These are phyloP conservation scores for Plectrocnemia conspersa DNA, from an alignment of 1,140 invertebrate genomes.

Conservation along the genomic window DNA sequence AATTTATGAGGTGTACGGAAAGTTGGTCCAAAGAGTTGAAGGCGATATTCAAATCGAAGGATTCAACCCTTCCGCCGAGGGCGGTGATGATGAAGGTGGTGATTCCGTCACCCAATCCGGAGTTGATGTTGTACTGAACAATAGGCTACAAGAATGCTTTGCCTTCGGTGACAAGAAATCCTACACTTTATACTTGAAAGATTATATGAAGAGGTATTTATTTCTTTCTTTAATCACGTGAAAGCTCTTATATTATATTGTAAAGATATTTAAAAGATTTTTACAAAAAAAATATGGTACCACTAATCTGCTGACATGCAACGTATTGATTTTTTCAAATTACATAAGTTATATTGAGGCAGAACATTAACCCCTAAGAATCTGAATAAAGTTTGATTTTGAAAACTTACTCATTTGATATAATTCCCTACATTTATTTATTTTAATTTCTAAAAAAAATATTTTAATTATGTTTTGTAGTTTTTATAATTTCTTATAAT, in stretches of 20 bases:
- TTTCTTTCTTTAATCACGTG: constrained; percentile 35
- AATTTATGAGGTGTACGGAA: constrained; percentile 92
- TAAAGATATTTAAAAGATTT: no score
- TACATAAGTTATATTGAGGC: no score
- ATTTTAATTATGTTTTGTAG: neutral
- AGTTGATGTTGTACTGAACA: constrained; percentile 91
- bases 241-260: constrained; percentile 13
- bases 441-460: neutral
- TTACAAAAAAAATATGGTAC: no score
- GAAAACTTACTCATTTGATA: neutral
- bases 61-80: constrained; percentile 90
- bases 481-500: neutral
- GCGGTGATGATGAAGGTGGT: constrained; percentile 79
- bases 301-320: no score
- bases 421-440: neutral
- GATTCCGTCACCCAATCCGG: constrained; percentile 71
- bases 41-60: constrained; percentile 81
- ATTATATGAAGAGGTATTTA: constrained; percentile 87
- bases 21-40: constrained; percentile 67
- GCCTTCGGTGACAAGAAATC: constrained; percentile 84
- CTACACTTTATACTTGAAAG: constrained; percentile 89
- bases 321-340: no score
- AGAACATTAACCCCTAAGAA: no score
- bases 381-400: no score
- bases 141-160: constrained; percentile 81